phyloP scores from a whole-genome alignment of 2,888 invertebrate species.

The Nycteola revayana region DNA sequence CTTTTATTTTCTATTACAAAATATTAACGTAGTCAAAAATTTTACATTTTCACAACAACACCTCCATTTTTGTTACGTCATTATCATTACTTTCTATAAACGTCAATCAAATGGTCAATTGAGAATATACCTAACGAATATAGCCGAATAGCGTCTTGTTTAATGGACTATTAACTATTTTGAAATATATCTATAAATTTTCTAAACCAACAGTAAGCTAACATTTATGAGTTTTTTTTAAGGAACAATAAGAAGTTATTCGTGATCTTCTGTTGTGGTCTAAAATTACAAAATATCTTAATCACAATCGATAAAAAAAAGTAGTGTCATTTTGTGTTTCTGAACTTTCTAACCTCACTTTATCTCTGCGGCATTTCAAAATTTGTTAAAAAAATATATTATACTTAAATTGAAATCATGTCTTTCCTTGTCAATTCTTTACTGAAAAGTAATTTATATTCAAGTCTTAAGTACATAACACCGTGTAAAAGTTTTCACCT shows the following conservation, averaged over 20 bases:
- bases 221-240: too few relatives aligned
- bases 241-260: too few relatives aligned
- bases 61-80: conserved; percentile 30
- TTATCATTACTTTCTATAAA: too few relatives aligned
- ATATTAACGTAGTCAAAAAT: conserved; percentile 3
- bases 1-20: conserved; percentile 9
- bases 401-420: conserved; percentile 34
- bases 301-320: too few relatives aligned
- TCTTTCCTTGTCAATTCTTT: conserved; percentile 45
- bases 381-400: not conserved
- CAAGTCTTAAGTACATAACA: conserved; percentile 37
- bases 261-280: too few relatives aligned
- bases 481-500: conserved; percentile 40
- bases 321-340: not conserved
- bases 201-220: too few relatives aligned
- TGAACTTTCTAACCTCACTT: conserved; percentile 21
- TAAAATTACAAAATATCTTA: too few relatives aligned
- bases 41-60: conserved; percentile 30
- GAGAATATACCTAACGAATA: too few relatives aligned
- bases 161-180: too few relatives aligned
- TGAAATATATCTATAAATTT: too few relatives aligned
- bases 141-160: too few relatives aligned
- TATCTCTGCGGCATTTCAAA: conserved; percentile 4
- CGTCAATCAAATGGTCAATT: too few relatives aligned
- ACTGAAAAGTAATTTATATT: conserved; percentile 32